These are phyloP conservation scores for Diadophis punctatus DNA, from an alignment of 2,113 vertebrate species.

Conservation along the genomic window DNA sequence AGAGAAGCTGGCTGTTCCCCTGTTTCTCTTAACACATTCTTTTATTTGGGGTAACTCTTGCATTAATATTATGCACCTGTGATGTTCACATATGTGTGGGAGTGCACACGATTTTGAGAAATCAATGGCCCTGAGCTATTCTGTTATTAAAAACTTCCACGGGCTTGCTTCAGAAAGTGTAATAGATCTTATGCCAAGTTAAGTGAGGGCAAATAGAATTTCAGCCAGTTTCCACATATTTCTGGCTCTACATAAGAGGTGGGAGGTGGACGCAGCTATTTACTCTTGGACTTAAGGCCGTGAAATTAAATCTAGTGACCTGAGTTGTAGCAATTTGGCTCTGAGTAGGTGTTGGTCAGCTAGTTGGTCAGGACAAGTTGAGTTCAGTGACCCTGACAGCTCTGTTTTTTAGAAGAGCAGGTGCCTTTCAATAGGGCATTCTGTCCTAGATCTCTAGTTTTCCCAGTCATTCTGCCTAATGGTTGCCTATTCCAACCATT, in stretches of 20 bases:
- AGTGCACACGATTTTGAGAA: neutral
- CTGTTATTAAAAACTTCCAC: neutral
- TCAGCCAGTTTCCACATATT: constrained; percentile 11
- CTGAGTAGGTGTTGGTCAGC: neutral
- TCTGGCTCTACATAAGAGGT: neutral
- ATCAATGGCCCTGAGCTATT: neutral
- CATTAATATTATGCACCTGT: neutral
- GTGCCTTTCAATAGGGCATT: neutral
- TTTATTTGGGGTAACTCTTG: neutral
- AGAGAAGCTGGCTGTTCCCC: neutral
- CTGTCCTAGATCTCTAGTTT: neutral
- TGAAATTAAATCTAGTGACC: neutral
- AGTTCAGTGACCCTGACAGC: neutral
- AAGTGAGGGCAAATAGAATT: constrained; percentile 6
- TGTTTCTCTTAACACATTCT: neutral
- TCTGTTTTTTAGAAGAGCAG: neutral
- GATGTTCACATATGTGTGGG: neutral
- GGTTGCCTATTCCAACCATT: neutral
- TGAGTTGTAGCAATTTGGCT: neutral
- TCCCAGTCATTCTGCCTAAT: neutral
- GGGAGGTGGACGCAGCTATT: neutral
- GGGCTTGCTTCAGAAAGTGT: neutral
- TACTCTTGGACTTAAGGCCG: neutral
- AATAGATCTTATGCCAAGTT: constrained; percentile 4
- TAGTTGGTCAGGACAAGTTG: neutral